Percentiles rank a stretch among this genome's conserved stretches.
These are phyloP conservation scores for Neosilurus mollespiculum DNA, from an alignment of 2,797 vertebrate genomes.

Conservation along the genomic window DNA sequence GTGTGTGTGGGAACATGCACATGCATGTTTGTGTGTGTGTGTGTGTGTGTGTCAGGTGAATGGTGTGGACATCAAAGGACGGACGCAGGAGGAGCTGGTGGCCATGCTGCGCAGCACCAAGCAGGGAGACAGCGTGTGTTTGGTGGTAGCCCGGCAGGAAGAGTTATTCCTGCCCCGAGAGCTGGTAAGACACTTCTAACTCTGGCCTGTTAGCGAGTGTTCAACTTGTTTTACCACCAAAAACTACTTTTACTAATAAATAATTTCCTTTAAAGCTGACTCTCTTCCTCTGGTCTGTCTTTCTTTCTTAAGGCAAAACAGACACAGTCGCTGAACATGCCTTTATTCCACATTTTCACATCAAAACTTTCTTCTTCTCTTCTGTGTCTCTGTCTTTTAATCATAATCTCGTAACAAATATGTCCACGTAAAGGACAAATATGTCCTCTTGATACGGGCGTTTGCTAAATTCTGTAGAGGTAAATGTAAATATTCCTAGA, in stretches of 20 bases:
- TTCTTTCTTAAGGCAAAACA: background rate
- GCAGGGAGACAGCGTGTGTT: slow-evolving; percentile 86
- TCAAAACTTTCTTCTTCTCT: slow-evolving; percentile 11
- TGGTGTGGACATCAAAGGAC: slow-evolving; percentile 83
- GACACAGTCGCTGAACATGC: background rate
- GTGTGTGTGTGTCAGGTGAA: slow-evolving; percentile 80
- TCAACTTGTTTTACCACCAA: background rate
- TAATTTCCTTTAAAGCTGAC: slow-evolving; percentile 19
- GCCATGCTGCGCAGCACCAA: slow-evolving; percentile 91
- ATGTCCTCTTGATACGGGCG: background rate
- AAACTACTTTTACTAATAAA: slow-evolving; percentile 34
- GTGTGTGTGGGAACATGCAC: background rate
- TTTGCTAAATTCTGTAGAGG: background rate
- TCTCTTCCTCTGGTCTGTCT: slow-evolving; percentile 17
- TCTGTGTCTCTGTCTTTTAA: background rate
- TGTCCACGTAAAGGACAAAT: background rate
- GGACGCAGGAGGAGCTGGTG: slow-evolving; percentile 92
- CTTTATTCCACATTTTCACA: background rate
- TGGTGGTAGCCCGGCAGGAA: slow-evolving; percentile 87
- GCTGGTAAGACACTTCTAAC: slow-evolving; percentile 80
- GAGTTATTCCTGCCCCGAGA: slow-evolving; percentile 90
- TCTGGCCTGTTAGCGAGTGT: background rate
- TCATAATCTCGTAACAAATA: background rate
- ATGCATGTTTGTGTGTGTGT: slow-evolving; percentile 39
- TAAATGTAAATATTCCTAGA: background rate